Percentiles rank a stretch among this genome's conserved stretches.
Evolutionary conservation across 2,797 vertebrate genomes (phyloP).

Genomic region (Epinephelus coioides): DNA sequence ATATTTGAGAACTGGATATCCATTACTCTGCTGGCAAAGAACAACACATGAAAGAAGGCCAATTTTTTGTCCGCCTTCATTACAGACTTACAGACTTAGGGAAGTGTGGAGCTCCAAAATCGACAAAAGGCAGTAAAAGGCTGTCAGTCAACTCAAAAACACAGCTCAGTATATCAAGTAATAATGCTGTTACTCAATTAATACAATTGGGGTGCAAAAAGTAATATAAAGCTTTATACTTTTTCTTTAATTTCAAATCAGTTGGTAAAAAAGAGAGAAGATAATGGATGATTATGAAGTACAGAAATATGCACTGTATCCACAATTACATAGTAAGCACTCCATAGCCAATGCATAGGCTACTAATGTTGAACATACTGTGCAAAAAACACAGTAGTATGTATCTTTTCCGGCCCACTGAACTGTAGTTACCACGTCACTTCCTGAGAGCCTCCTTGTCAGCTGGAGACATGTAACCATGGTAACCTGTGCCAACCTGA

Average conservation of each 20-base stretch:
- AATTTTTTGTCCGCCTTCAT: slow-evolving; percentile 50
- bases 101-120: slow-evolving; percentile 10
- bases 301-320: background rate
- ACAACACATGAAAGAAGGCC: slow-evolving; percentile 58
- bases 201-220: background rate
- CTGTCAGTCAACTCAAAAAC: background rate
- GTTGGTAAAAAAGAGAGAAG: background rate
- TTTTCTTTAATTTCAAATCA: background rate
- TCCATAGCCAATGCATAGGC: no score
- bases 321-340: no score
- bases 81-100: slow-evolving; percentile 20
- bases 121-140: slow-evolving; percentile 8
- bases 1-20: slow-evolving; percentile 77
- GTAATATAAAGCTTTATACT: background rate
- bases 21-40: slow-evolving; percentile 73
- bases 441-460: no score
- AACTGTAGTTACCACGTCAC: no score
- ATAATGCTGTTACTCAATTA: background rate
- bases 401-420: no score
- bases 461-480: no score
- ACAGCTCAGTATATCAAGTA: background rate
- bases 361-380: no score
- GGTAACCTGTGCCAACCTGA: no score
- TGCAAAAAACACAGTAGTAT: no score
- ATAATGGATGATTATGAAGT: background rate